phyloP scores from a whole-genome alignment of 1,140 invertebrate species.

The Harpegnathos saltator region DNA sequence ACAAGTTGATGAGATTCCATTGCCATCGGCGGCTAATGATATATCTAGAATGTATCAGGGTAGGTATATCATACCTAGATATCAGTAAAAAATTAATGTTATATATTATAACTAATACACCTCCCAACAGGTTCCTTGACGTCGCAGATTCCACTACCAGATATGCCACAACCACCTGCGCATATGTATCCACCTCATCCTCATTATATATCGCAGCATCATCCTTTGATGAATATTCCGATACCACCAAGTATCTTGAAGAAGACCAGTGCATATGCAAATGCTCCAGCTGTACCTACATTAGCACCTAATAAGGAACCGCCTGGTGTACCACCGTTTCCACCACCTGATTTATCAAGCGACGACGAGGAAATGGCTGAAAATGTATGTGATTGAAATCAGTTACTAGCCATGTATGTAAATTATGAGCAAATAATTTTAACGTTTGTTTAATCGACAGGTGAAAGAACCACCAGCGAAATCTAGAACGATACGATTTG shows the following conservation, averaged over 20 bases:
- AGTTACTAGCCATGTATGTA: no score
- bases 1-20: constrained; percentile 98
- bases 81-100: no score
- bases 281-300: constrained; percentile 80
- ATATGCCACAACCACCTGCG: constrained; percentile 87
- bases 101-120: constrained; percentile 75
- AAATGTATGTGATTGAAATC: constrained; percentile 74
- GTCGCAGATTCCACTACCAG: constrained; percentile 92
- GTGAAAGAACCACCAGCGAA: constrained; percentile 82
- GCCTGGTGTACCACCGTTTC: constrained; percentile 95
- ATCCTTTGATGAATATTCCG: constrained; percentile 83
- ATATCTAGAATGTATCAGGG: constrained; percentile 85
- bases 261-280: constrained; percentile 89
- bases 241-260: constrained; percentile 91
- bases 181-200: constrained; percentile 85
- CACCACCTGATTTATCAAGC: constrained; percentile 90
- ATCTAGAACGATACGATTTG: constrained; percentile 89
- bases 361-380: constrained; percentile 88
- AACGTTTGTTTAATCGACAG: constrained; percentile 74
- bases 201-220: constrained; percentile 82
- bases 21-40: constrained; percentile 89
- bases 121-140: constrained; percentile 86
- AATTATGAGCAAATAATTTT: constrained; percentile 38
- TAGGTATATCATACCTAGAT: constrained; percentile 68
- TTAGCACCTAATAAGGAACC: constrained; percentile 87